A percentile compares a stretch with the other conserved stretches of the same genome.
These are phyloP conservation scores for Harpagifer antarcticus DNA, from an alignment of 2,797 vertebrate genomes.

Conservation along the genomic window DNA sequence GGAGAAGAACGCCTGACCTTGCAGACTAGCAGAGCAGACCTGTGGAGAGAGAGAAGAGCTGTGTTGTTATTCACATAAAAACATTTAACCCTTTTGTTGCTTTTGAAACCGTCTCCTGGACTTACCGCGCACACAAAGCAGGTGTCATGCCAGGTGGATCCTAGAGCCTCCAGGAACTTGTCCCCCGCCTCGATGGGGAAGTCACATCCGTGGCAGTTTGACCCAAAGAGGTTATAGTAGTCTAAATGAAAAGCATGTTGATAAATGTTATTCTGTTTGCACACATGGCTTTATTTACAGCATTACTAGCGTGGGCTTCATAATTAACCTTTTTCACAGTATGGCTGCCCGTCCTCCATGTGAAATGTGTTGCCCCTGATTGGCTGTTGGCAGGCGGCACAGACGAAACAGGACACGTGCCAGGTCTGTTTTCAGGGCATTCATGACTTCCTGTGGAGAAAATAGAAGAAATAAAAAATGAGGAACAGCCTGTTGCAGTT, in stretches of 20 bases:
- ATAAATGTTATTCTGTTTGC: slow-evolving; percentile 14
- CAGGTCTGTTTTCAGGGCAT: slow-evolving; percentile 98
- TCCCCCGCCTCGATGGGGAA: slow-evolving; percentile 99
- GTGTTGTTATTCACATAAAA: slow-evolving; percentile 12
- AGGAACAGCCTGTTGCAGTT: slow-evolving; percentile 3
- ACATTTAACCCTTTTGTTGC: neutral
- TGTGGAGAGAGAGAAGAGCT: slow-evolving; percentile 64
- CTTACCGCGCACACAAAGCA: slow-evolving; percentile 97
- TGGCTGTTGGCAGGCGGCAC: slow-evolving; percentile 93
- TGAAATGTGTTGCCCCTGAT: slow-evolving; percentile 97
- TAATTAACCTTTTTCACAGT: slow-evolving; percentile 93
- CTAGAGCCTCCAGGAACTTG: slow-evolving; percentile 95
- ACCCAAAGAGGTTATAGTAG: slow-evolving; percentile 95
- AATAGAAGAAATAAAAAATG: slow-evolving; percentile 7
- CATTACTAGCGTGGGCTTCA: no score
- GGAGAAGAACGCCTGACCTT: slow-evolving; percentile 96
- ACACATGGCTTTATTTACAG: neutral
- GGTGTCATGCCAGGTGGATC: slow-evolving; percentile 97
- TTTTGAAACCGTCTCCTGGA: slow-evolving; percentile 35
- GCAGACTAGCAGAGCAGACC: slow-evolving; percentile 94
- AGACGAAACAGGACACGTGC: slow-evolving; percentile 97
- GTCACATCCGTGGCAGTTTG: slow-evolving; percentile 95
- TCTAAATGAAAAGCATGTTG: slow-evolving; percentile 80
- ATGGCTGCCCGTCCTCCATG: slow-evolving; percentile 97
- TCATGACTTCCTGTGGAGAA: slow-evolving; percentile 93